Percentiles rank a stretch among this genome's conserved stretches.
phyloP scores from a whole-genome alignment of 2,888 invertebrate genomes.

The Limenitis camilla region DNA sequence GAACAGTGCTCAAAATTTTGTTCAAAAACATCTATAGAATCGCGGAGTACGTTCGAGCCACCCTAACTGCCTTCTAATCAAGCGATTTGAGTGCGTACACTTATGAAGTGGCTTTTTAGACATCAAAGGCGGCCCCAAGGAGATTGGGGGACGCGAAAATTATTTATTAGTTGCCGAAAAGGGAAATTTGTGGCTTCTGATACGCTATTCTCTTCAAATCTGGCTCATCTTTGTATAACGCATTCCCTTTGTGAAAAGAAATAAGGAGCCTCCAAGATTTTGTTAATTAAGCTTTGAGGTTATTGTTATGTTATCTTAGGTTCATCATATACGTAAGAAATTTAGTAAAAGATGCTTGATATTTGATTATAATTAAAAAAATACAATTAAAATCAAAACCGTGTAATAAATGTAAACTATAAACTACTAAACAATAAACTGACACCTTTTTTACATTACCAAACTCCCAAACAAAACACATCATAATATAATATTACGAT shows the following conservation, averaged over 20 bases:
- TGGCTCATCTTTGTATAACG: conserved; percentile 24
- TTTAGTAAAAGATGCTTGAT: neutral
- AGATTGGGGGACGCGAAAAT: conserved; percentile 41
- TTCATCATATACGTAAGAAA: no score
- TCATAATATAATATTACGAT: no score
- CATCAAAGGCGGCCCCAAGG: conserved; percentile 50
- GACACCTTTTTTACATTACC: no score
- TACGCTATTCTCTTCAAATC: conserved; percentile 26
- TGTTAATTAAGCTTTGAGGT: conserved; percentile 32
- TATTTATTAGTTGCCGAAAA: conserved; percentile 54
- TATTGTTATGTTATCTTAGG: conserved; percentile 15
- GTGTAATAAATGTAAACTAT: no score
- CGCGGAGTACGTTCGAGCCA: conserved; percentile 12
- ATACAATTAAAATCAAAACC: no score
- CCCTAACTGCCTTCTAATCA: conserved; percentile 60
- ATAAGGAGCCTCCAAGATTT: conserved; percentile 34
- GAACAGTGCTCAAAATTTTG: neutral
- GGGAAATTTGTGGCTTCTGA: conserved; percentile 34
- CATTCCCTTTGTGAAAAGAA: conserved; percentile 34
- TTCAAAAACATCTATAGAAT: no score
- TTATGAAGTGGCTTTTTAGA: conserved; percentile 59
- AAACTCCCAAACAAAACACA: no score
- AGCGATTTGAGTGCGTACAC: conserved; percentile 41
- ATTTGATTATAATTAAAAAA: no score
- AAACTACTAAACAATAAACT: no score